Evolutionary conservation across 2,888 invertebrate species (phyloP).

Genomic region (Cistogaster globosa): DNA sequence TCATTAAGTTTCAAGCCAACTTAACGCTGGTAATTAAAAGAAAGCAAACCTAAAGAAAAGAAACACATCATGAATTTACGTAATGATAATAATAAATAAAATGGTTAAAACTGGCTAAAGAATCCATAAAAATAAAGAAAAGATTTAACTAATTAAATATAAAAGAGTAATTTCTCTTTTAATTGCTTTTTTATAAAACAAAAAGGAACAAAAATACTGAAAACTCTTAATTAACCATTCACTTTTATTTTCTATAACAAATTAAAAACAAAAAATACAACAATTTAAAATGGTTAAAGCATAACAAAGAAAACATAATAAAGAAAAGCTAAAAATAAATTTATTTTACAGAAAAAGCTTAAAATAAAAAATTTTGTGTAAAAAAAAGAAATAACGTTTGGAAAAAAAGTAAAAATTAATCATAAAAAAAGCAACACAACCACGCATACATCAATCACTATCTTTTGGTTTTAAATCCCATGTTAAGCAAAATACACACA

Average conservation of each 20-base stretch:
- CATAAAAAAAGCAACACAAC: slow-evolving; percentile 27
- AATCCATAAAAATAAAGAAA: slow-evolving; percentile 55
- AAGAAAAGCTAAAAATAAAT: slow-evolving; percentile 43
- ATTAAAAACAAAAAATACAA: slow-evolving; percentile 49
- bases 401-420: slow-evolving; percentile 54
- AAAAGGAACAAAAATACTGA: slow-evolving; percentile 27
- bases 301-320: slow-evolving; percentile 38
- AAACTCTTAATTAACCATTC: slow-evolving; percentile 71
- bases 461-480: slow-evolving; percentile 31
- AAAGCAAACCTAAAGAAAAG: slow-evolving; percentile 14
- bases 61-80: slow-evolving; percentile 47
- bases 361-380: slow-evolving; percentile 32
- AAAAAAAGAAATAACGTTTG: slow-evolving; percentile 44
- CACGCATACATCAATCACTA: slow-evolving; percentile 59
- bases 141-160: slow-evolving; percentile 60
- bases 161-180: slow-evolving; percentile 64
- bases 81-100: slow-evolving; percentile 39
- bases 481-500: slow-evolving; percentile 30
- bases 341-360: slow-evolving; percentile 33
- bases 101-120: slow-evolving; percentile 59
- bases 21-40: slow-evolving; percentile 53
- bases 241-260: slow-evolving; percentile 76
- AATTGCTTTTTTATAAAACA: slow-evolving; percentile 12
- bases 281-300: slow-evolving; percentile 57
- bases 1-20: slow-evolving; percentile 34